phyloP scores from a whole-genome alignment of 2,113 vertebrate species.

The Trogon surrucura region DNA sequence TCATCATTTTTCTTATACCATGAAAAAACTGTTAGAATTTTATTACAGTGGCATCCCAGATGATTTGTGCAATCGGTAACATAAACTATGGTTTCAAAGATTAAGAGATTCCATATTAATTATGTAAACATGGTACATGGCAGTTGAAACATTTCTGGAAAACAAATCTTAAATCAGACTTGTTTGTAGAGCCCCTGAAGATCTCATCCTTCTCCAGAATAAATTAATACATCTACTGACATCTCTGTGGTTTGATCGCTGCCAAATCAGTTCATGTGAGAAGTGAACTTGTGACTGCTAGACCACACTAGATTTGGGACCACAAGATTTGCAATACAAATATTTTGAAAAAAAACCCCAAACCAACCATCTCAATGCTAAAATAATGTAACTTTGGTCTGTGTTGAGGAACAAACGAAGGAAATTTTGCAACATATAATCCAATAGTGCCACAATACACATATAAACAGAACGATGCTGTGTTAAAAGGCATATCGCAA shows the following conservation, averaged over 20 bases:
- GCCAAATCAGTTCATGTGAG: not conserved
- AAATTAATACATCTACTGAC: not conserved
- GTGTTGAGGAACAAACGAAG: not conserved
- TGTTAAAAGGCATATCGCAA: not conserved
- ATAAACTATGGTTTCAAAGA: not conserved
- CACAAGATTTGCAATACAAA: not conserved
- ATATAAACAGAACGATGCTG: not conserved
- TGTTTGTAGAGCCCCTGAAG: not conserved
- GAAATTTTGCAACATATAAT: not conserved
- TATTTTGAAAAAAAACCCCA: not conserved
- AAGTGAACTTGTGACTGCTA: not conserved
- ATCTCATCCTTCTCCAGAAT: not conserved
- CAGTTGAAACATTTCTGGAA: not conserved
- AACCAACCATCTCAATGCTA: not conserved
- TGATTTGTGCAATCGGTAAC: slow-evolving; percentile 5
- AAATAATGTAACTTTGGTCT: not conserved
- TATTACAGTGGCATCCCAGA: not conserved
- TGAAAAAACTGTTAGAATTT: not conserved
- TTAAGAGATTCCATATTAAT: not conserved
- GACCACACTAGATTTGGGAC: not conserved
- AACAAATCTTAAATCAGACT: slow-evolving; percentile 44
- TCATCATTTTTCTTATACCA: not conserved
- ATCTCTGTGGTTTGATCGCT: not conserved
- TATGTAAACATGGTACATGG: not conserved
- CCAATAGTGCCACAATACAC: not conserved